These are phyloP conservation scores for Thamnaconus septentrionalis DNA, from an alignment of 2,113 vertebrate species.

Conservation along the genomic window DNA sequence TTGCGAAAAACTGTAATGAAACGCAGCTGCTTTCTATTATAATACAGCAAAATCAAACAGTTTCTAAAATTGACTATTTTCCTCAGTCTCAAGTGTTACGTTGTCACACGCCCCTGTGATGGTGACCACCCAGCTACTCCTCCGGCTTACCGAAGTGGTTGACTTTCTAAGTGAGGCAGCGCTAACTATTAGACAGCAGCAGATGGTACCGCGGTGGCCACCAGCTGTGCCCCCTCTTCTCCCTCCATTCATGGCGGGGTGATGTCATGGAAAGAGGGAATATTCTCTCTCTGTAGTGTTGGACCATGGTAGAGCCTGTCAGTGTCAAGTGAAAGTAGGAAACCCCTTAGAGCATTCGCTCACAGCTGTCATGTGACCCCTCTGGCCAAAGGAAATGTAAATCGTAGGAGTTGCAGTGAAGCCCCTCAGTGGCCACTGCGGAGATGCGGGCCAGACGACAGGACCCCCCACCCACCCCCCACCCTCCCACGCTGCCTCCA, in stretches of 20 bases:
- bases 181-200: slow-evolving; percentile 82
- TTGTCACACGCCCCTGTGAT: slow-evolving; percentile 15
- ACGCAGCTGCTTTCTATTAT: too few species aligned
- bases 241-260: slow-evolving; percentile 73
- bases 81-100: slow-evolving; percentile 2
- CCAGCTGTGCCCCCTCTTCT: slow-evolving; percentile 86
- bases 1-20: too few species aligned
- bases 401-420: slow-evolving; percentile 69
- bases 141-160: slow-evolving; percentile 68
- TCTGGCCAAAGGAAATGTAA: slow-evolving; percentile 72
- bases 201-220: slow-evolving; percentile 90
- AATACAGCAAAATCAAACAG: background rate
- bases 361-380: slow-evolving; percentile 82
- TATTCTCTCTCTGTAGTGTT: slow-evolving; percentile 78
- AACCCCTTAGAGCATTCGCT: slow-evolving; percentile 73
- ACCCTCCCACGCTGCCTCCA: background rate
- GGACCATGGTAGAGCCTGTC: slow-evolving; percentile 77
- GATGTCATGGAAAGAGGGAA: slow-evolving; percentile 90
- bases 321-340: slow-evolving; percentile 80
- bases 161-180: slow-evolving; percentile 79
- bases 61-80: slow-evolving; percentile 4
- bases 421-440: slow-evolving; percentile 74
- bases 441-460: slow-evolving; percentile 69
- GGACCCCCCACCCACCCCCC: slow-evolving; percentile 21
- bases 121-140: slow-evolving; percentile 23